A percentile compares a stretch with the other conserved stretches of the same genome.
phyloP scores from a whole-genome alignment of 2,113 vertebrate species.

The Phylloscopus trochilus region DNA sequence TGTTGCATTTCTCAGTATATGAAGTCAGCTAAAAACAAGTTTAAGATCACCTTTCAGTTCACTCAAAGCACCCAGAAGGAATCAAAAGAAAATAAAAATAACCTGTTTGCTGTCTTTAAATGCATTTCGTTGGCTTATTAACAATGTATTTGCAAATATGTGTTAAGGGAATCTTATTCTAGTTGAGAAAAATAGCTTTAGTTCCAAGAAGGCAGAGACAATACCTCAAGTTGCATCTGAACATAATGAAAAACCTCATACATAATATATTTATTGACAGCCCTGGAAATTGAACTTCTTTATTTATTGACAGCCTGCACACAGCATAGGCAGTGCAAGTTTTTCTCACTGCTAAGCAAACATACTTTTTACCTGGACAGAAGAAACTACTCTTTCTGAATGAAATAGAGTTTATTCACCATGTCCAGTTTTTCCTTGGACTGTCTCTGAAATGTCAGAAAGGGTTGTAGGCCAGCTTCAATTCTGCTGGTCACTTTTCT shows the following conservation, averaged over 20 bases:
- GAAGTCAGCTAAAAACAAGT: slow-evolving; percentile 24
- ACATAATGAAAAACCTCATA: slow-evolving; percentile 70
- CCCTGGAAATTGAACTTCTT: neutral
- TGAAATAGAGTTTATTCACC: neutral
- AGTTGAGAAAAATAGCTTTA: neutral
- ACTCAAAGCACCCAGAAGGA: neutral
- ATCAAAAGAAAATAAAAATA: slow-evolving; percentile 11
- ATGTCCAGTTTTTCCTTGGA: neutral
- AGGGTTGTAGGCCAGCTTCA: neutral
- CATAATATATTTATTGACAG: slow-evolving; percentile 56
- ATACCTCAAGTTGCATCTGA: slow-evolving; percentile 37
- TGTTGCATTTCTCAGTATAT: neutral
- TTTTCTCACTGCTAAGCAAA: neutral
- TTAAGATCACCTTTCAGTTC: slow-evolving; percentile 5
- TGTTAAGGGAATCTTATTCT: neutral
- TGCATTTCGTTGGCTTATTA: neutral
- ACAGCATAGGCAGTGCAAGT: neutral
- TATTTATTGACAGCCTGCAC: slow-evolving; percentile 55
- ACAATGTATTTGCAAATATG: slow-evolving; percentile 42
- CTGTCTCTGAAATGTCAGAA: neutral
- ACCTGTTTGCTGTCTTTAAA: slow-evolving; percentile 25
- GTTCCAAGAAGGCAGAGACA: slow-evolving; percentile 16
- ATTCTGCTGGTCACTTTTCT: neutral
- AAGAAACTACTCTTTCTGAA: neutral
- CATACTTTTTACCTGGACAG: neutral